Evolutionary conservation across 1,140 invertebrate species (phyloP), one percentile per base, ranked within the genome.

Genomic region (Littorina saxatilis): DNA sequence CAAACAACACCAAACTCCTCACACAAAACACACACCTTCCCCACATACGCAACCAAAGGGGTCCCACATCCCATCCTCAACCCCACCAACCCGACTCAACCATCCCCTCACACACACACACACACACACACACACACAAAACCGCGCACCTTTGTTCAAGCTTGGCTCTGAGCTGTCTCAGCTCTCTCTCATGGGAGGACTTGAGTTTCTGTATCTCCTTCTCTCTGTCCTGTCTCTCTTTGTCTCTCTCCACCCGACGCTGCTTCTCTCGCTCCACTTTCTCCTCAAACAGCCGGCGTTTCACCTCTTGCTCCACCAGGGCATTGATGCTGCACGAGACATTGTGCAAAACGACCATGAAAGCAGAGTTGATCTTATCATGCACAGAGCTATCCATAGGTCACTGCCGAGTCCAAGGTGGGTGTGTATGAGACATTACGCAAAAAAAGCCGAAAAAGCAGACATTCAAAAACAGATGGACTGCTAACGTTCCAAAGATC

Each of bases 301-400:
- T 92, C 20, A 93, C 92, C 86, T 93, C 92, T 47, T 91, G 90
- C 80, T 93, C 92, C 27, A 93, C 92, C 27, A 93, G 82, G 43
- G 83, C 84, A 74, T 92, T 92, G 35, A 93, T 89, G 72, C 90
- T 91, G 72, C 32, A 86, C 20, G 43, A 20, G 15, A 78, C 27
- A 78, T 11, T 52, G 61, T 58, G 32, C 5, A 55, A 78, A 9
- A 13, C n/a, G n/a, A 27, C n/a, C 27, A 15, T 63, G 58, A 63
- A 63, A 17, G n/a, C n/a, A n/a, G n/a, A n/a, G n/a, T n/a, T n/a
- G n/a, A n/a, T n/a, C 50, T 23, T 23, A 13, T 23, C 50, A 52
- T 13, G 23, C 50, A 52, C 50, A 52, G 11, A 66, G 29, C 11
- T 66, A 17, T n/a, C n/a, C n/a, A n/a, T n/a, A n/a, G n/a, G n/a